Base-by-base conservation (phyloP, 2,888 invertebrate genomes). In the Brachyopa scutellaris region DNA sequence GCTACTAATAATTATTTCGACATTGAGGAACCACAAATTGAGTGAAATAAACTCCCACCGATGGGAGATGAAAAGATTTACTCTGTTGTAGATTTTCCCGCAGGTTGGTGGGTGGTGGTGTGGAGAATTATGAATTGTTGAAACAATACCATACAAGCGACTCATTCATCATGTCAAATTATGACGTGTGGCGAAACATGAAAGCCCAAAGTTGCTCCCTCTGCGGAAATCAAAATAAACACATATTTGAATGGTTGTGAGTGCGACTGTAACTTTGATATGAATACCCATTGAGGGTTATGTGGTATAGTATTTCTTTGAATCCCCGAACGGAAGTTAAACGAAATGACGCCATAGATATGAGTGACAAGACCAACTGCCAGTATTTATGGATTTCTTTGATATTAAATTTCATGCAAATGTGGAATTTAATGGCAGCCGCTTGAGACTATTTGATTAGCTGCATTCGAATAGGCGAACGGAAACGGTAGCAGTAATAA, bases 11-110 rank as follows among this genome's bases (percentile, higher is more conserved):
- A 83, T 85, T 72, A 84, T 86, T 86, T 86, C 88, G 88, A 87
- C 88, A 88, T 88, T 88, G 88, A 87, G 87, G 72, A 66, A 82
- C 70, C 77, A 70, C 55, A 82, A 69, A 40, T 11, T 19, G 67
- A 49, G 33, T 40, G 33, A 49, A 38, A 33, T 47, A 69, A 61
- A 72, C 29, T 77, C 77, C 77, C 82, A 77, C 69, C 64, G 17
- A n/a, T 49, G 64, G 7, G 53, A 59, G 40, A 69, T 70, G 23
- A 38, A 17, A 13, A 70, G 64, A 77, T 66, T 51, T 72, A 42
- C 19, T 17, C 17, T 26, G 6, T 31, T 61, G 47, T 66, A 36
- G 17, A 9, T 23, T 31, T 42, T 53, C 19, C 29, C 13, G 13
- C 8, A 31, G 38, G 31, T 19, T 19, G 42, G 53, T 42, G 23